These are phyloP conservation scores for Seira musarum DNA, from an alignment of 2,888 invertebrate genomes.

Conservation along the genomic window DNA sequence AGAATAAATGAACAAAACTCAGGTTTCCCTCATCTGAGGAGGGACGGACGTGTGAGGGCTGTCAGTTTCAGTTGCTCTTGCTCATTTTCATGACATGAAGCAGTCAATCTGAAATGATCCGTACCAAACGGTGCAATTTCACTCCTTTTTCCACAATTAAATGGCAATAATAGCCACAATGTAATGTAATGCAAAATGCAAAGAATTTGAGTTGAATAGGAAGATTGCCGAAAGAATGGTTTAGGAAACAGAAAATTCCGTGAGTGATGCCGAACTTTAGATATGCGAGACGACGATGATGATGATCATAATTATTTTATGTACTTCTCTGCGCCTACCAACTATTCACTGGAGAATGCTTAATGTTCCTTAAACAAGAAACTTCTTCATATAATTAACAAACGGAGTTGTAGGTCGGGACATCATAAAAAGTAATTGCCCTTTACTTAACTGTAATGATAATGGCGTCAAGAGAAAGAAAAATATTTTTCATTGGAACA, in stretches of 20 bases:
- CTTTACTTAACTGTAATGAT: no score
- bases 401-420: no score
- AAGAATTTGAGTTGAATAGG: not conserved
- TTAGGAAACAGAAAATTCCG: not conserved
- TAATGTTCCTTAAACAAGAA: no score
- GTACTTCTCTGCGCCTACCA: no score
- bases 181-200: not conserved
- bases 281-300: not conserved
- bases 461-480: no score
- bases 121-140: constrained; percentile 51
- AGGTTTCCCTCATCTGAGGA: not conserved
- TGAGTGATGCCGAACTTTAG: not conserved
- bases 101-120: constrained; percentile 50
- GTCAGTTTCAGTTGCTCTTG: no score
- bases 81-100: constrained; percentile 50
- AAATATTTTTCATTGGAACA: no score
- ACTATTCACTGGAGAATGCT: no score
- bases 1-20: constrained; percentile 7
- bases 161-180: no score
- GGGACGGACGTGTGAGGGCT: constrained; percentile 37
- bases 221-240: not conserved
- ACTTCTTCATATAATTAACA: no score
- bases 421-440: no score
- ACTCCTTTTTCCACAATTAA: no score
- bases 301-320: not conserved